Conservation (phyloP, 2,797 vertebrate species). For the Bradypodion ventrale region DNA sequence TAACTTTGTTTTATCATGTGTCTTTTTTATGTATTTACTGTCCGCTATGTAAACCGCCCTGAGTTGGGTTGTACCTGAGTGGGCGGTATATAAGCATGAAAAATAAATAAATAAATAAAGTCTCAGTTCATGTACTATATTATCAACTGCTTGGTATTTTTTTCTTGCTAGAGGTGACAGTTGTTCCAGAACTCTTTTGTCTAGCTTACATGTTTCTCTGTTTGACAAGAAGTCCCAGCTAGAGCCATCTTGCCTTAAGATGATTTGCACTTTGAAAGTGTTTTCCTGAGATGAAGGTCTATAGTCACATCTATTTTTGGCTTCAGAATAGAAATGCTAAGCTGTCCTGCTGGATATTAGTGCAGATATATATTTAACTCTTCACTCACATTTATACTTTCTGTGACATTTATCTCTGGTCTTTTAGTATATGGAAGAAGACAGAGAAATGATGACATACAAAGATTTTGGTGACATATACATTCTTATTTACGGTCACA, state of each 20-base stretch:
- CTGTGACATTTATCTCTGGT: neutral
- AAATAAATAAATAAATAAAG: no score
- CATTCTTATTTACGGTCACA: neutral
- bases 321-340: neutral
- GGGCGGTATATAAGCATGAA: no score
- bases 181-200: neutral
- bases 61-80: no score
- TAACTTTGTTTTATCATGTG: no score
- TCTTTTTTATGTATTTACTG: no score
- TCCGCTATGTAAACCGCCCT: no score
- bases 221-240: neutral
- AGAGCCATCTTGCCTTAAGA: neutral
- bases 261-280: neutral
- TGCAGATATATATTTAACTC: neutral
- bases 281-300: neutral
- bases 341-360: neutral
- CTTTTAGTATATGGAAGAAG: neutral
- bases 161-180: neutral
- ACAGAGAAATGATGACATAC: neutral
- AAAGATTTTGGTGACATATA: neutral
- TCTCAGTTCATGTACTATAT: neutral
- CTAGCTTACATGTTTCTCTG: neutral
- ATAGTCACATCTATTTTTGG: neutral
- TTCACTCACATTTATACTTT: neutral
- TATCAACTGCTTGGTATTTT: neutral